Percentiles rank a stretch among this genome's conserved stretches.
Evolutionary conservation across 2,113 vertebrate genomes (phyloP).

Genomic region (Brachyhypopomus occidentalis): DNA sequence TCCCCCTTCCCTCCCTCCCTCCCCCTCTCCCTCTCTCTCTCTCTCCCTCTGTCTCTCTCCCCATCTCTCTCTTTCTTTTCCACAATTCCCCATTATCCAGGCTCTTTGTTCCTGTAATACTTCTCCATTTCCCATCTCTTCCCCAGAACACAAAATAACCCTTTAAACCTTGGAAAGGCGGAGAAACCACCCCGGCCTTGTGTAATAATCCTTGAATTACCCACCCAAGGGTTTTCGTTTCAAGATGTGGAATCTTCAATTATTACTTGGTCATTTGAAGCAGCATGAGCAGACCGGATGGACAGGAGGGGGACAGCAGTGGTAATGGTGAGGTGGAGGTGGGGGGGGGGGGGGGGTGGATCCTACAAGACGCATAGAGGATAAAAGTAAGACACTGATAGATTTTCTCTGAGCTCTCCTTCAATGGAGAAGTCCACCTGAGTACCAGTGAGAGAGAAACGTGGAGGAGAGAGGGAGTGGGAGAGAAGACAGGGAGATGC

Average conservation of each 20-base stretch:
- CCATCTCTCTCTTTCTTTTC: slow-evolving; percentile 58
- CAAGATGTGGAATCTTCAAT: slow-evolving; percentile 82
- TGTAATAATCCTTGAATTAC: slow-evolving; percentile 83
- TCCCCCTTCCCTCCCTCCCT: too few species aligned
- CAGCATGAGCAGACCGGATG: slow-evolving; percentile 59
- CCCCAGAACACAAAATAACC: slow-evolving; percentile 77
- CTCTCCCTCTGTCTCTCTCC: neutral
- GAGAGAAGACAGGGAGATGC: too few species aligned
- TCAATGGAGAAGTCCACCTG: slow-evolving; percentile 26
- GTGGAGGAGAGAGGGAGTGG: too few species aligned
- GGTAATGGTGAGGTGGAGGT: slow-evolving; percentile 28
- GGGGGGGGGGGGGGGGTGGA: slow-evolving; percentile 21
- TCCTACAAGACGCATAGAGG: slow-evolving; percentile 48
- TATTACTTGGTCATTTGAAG: slow-evolving; percentile 80
- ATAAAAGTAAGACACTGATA: slow-evolving; percentile 45
- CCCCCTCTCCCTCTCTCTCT: too few species aligned
- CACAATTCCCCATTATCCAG: slow-evolving; percentile 77
- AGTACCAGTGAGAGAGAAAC: slow-evolving; percentile 52
- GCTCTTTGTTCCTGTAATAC: slow-evolving; percentile 81
- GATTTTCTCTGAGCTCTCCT: slow-evolving; percentile 24
- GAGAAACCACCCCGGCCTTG: slow-evolving; percentile 75
- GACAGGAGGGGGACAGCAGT: slow-evolving; percentile 35
- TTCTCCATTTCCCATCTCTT: slow-evolving; percentile 74
- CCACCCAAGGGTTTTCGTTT: slow-evolving; percentile 80
- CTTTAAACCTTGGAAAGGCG: slow-evolving; percentile 80